Evolutionary conservation across 1,140 invertebrate genomes (phyloP).

Genomic region (Maniola jurtina): DNA sequence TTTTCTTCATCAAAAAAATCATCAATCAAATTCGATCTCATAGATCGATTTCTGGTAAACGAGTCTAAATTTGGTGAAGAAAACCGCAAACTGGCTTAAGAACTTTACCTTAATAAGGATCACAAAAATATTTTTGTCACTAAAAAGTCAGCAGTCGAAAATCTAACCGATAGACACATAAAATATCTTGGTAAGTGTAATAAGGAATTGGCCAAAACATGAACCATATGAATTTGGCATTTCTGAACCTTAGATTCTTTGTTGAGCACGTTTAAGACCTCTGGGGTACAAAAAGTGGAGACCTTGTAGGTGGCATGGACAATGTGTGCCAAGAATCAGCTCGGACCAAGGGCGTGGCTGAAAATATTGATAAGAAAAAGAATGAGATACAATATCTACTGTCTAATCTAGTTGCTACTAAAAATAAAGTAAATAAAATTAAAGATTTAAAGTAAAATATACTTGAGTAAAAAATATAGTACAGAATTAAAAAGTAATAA

Average conservation of each 20-base stretch:
- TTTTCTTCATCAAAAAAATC: no score
- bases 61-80: no score
- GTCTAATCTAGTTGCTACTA: background rate
- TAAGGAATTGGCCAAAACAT: conserved; percentile 9
- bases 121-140: no score
- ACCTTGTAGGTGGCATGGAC: conserved; percentile 73
- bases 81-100: no score
- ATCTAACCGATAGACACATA: no score
- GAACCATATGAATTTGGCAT: conserved; percentile 9
- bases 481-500: background rate
- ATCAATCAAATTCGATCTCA: no score
- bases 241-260: conserved; percentile 25
- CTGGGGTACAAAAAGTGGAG: conserved; percentile 55
- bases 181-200: background rate
- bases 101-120: no score
- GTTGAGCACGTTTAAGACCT: conserved; percentile 38
- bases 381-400: conserved; percentile 17
- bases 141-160: no score
- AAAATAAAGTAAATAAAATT: background rate
- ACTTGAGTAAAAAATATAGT: background rate
- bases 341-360: conserved; percentile 76
- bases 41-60: no score
- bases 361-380: conserved; percentile 45
- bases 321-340: conserved; percentile 77
- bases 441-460: background rate